Conservation (phyloP, 2,113 vertebrate species). For the Bubalus kerabau region DNA sequence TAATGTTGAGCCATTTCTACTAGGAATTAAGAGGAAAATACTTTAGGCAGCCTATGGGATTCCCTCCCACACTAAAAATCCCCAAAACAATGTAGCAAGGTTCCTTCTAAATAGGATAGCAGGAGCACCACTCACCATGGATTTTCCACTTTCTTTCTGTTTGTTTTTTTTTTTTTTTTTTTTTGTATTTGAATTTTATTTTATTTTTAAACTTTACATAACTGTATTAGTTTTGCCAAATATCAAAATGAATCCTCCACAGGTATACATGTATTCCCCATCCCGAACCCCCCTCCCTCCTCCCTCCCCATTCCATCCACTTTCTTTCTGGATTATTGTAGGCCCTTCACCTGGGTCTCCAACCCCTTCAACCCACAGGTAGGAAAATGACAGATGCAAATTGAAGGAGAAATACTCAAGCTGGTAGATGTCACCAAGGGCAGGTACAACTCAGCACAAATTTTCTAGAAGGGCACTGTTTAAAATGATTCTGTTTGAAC, state of each 20-base stretch:
- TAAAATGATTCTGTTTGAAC: slow-evolving; percentile 45
- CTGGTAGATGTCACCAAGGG: slow-evolving; percentile 28
- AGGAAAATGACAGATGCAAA: slow-evolving; percentile 58
- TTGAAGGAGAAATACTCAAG: slow-evolving; percentile 36
- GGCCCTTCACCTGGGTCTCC: background rate
- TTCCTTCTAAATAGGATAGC: background rate
- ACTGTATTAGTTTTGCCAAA: no score
- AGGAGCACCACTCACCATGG: background rate
- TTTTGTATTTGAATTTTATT: no score
- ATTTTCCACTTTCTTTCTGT: no score
- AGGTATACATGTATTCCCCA: no score
- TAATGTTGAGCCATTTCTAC: background rate
- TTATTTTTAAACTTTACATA: no score
- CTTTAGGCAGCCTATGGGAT: background rate
- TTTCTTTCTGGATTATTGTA: background rate
- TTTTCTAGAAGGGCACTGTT: slow-evolving; percentile 28
- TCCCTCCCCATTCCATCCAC: no score
- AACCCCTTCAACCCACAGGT: slow-evolving; percentile 16
- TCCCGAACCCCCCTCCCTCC: no score
- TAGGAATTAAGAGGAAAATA: slow-evolving; percentile 32
- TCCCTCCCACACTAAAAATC: background rate
- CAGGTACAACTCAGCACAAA: slow-evolving; percentile 41
- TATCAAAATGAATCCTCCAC: no score
- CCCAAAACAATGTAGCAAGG: background rate
- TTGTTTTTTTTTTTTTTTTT: no score